Evolutionary conservation across 2,888 invertebrate genomes (phyloP).

Genomic region (Eupithecia centaureata): DNA sequence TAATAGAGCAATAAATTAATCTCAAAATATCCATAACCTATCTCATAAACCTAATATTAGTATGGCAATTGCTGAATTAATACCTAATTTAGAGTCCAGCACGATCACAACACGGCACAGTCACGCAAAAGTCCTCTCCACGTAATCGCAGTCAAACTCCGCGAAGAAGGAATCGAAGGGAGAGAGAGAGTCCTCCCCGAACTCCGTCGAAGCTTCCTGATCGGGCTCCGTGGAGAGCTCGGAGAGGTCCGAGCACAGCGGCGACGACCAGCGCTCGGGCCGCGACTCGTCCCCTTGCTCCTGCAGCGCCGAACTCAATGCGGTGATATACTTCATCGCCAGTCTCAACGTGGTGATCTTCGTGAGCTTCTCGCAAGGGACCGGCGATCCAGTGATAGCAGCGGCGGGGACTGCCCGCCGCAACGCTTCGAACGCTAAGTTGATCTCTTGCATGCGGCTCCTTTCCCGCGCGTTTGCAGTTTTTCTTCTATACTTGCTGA

Average conservation of each 20-base stretch:
- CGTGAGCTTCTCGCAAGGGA: slow-evolving; percentile 91
- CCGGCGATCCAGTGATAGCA: slow-evolving; percentile 77
- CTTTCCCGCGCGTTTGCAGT: slow-evolving; percentile 95
- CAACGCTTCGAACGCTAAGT: slow-evolving; percentile 93
- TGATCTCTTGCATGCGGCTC: slow-evolving; percentile 95
- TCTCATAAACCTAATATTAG: slow-evolving; percentile 71
- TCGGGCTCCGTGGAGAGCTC: slow-evolving; percentile 78
- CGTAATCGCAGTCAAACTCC: slow-evolving; percentile 79
- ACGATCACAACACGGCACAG: slow-evolving; percentile 59
- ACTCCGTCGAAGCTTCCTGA: slow-evolving; percentile 77
- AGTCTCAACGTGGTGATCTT: slow-evolving; percentile 94
- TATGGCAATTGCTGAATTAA: slow-evolving; percentile 75
- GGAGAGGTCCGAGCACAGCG: slow-evolving; percentile 82
- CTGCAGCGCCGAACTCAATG: slow-evolving; percentile 87
- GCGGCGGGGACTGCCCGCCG: slow-evolving; percentile 89
- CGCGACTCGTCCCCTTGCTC: slow-evolving; percentile 53
- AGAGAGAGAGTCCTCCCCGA: slow-evolving; percentile 82
- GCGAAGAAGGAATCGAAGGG: slow-evolving; percentile 84
- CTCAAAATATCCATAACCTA: slow-evolving; percentile 62
- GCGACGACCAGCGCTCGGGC: slow-evolving; percentile 75
- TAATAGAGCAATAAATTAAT: slow-evolving; percentile 66
- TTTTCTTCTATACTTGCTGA: slow-evolving; percentile 95
- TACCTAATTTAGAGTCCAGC: slow-evolving; percentile 64
- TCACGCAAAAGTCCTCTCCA: slow-evolving; percentile 80
- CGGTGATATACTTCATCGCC: slow-evolving; percentile 94